These are phyloP conservation scores for Acomys russatus DNA, from an alignment of 2,797 vertebrate species.

Conservation along the genomic window DNA sequence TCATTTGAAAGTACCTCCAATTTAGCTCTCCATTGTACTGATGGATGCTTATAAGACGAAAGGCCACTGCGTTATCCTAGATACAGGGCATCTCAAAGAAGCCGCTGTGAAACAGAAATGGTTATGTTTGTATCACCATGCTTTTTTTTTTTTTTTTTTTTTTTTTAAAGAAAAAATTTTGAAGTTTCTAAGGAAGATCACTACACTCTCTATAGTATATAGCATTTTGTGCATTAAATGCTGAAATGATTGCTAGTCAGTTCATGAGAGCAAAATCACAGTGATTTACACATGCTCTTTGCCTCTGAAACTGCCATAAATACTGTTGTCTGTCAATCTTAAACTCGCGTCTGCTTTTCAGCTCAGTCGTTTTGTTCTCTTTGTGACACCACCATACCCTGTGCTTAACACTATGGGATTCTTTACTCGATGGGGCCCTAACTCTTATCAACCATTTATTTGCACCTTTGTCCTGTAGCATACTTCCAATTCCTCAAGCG, in stretches of 20 bases:
- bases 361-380: background rate
- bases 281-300: background rate
- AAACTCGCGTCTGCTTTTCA: background rate
- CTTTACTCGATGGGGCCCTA: background rate
- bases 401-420: background rate
- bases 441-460: background rate
- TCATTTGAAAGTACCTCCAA: background rate
- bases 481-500: background rate
- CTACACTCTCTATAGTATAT: background rate
- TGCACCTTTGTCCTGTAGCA: background rate
- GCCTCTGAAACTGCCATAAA: background rate
- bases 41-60: background rate
- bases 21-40: background rate
- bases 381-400: background rate
- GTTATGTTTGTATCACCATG: background rate
- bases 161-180: background rate
- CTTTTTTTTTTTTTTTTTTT: slow-evolving; percentile 26
- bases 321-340: background rate
- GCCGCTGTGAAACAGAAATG: background rate
- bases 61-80: background rate
- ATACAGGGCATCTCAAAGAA: background rate
- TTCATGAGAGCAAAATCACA: background rate
- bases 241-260: background rate
- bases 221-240: background rate
- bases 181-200: background rate